A percentile compares a stretch with the other conserved stretches of the same genome.
Conservation (phyloP, 2,888 invertebrate genomes). For the Xestobium rufovillosum region DNA sequence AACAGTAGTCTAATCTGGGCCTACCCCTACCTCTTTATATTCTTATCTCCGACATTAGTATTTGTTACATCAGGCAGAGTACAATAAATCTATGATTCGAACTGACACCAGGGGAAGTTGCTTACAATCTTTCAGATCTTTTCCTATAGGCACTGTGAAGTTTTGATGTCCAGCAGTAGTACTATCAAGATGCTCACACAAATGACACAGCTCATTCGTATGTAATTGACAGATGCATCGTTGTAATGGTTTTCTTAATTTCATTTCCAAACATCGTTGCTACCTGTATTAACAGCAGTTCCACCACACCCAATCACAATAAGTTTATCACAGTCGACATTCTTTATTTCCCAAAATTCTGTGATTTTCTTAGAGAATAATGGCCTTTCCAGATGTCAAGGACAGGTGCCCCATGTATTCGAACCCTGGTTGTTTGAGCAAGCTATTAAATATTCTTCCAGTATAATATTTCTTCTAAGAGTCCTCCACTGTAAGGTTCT, state of each 20-base stretch:
- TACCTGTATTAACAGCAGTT: slow-evolving; percentile 5
- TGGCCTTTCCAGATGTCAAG: slow-evolving; percentile 8
- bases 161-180: slow-evolving; percentile 2
- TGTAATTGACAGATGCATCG: slow-evolving; percentile 6
- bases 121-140: slow-evolving; percentile 1
- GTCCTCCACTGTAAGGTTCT: slow-evolving; percentile 4
- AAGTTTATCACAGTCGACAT: slow-evolving; percentile 4
- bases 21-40: too few species aligned
- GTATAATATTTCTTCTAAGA: slow-evolving; percentile 2
- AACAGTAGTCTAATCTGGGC: too few species aligned
- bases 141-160: slow-evolving; percentile 2
- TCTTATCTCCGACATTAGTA: too few species aligned
- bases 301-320: slow-evolving; percentile 1
- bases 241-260: slow-evolving; percentile 4
- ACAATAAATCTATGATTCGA: neutral
- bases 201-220: slow-evolving; percentile 2
- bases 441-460: slow-evolving; percentile 3
- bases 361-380: neutral
- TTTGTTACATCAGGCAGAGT: slow-evolving; percentile 2
- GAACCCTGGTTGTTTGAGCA: slow-evolving; percentile 5
- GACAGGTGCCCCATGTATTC: slow-evolving; percentile 6
- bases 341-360: slow-evolving; percentile 2
- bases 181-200: slow-evolving; percentile 3
- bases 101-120: neutral
- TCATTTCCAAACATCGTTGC: slow-evolving; percentile 1